phyloP scores from a whole-genome alignment of 2,797 vertebrate species.

The Ispidina picta region DNA sequence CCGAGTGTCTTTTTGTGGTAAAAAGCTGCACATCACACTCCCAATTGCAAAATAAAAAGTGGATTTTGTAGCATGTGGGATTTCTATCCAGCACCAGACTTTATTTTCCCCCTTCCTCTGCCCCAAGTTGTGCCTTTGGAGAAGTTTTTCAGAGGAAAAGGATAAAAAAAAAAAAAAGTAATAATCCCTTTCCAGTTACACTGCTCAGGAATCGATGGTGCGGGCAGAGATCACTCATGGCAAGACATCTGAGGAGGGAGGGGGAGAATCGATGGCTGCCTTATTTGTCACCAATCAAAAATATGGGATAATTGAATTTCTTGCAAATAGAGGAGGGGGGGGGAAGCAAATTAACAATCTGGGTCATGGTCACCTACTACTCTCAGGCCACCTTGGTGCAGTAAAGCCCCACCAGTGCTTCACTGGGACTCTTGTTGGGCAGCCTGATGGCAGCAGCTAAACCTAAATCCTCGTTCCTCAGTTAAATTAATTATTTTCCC shows the following conservation, averaged over 20 bases:
- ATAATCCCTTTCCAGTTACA: not conserved
- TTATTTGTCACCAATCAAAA: constrained; percentile 16
- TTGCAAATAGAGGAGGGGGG: not conserved
- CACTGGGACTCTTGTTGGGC: fast-evolving
- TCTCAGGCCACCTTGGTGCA: not conserved
- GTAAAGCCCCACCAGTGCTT: not conserved
- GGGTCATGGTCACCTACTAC: not conserved
- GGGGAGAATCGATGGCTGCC: not conserved
- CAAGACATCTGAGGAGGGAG: not conserved
- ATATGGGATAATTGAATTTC: constrained; percentile 33
- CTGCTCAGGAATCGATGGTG: not conserved
- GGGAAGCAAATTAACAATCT: not conserved
- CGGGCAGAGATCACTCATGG: not conserved
- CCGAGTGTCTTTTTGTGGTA: fast-evolving
- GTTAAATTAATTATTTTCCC: not conserved
- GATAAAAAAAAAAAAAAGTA: too few species aligned
- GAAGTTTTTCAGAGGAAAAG: not conserved
- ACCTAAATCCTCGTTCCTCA: fast-evolving
- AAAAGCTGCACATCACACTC: fast-evolving
- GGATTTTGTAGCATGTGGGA: not conserved
- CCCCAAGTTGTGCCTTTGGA: not conserved
- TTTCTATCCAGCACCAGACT: not conserved
- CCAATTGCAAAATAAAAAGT: not conserved
- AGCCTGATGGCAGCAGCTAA: fast-evolving
- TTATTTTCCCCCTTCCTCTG: not conserved